Evolutionary conservation across 2,797 vertebrate genomes (phyloP), one percentile per base, ranked within the genome.

Genomic region (Cuniculus paca): DNA sequence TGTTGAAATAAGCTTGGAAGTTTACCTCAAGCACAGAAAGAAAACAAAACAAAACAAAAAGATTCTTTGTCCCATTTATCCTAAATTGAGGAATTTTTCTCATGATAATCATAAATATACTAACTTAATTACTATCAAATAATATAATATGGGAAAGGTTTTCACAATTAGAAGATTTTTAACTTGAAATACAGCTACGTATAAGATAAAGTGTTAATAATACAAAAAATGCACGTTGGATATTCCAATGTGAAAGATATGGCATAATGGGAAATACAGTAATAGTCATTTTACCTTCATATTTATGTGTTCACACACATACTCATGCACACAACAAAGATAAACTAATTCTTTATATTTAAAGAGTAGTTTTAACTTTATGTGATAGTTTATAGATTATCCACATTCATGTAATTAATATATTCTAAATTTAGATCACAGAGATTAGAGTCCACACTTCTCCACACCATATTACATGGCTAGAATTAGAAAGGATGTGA

Each of bases 331-430:
- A 42, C 50, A 19, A 0, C 10, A 74, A 65, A 91, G 19, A n/a
- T 26, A 42, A 56, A 79, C 8, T 45, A 48, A 74, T 7, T 63
- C 6, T 79, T 34, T 20, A 77, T 39, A 0, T 45, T 65, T 84
- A 85, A 91, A 95, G 28, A 42, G 1, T 81, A 14, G 56, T 60
- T 93, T 89, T 26, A 80, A 16, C 75, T 50, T 88, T 94, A 34
- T 36, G 19, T 82, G 48, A 91, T 4, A 16, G 52, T 58, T 96
- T 61, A 14, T 72, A n/a, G 22, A 36, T 78, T 75, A 84, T 60
- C 80, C 16, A 31, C 16, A n/a, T 81, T 91, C 80, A 22, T 58
- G 1, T 60, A 54, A 88, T 39, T 56, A 90, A 50, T 19, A 65
- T 16, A 24, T 34, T 26, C 3, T 72, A 24, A 58, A 81, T 84